These are phyloP conservation scores for Pollenia angustigena DNA, from an alignment of 2,888 invertebrate genomes.

Conservation along the genomic window DNA sequence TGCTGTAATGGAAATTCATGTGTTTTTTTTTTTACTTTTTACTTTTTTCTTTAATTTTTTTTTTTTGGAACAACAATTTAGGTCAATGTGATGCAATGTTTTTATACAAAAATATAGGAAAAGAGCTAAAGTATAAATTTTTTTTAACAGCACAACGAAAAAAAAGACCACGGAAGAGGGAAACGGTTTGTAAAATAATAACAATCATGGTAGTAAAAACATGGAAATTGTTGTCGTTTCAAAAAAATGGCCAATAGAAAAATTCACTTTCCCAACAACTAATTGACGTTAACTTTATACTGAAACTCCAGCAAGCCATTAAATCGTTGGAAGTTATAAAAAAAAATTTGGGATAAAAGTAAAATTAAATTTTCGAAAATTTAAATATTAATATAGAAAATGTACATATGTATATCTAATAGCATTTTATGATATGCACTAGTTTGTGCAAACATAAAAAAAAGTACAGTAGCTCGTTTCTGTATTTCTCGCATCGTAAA, in stretches of 20 bases:
- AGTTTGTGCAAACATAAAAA: no score
- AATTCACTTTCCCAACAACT: not conserved
- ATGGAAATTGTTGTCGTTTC: constrained; percentile 3
- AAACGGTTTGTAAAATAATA: constrained; percentile 28
- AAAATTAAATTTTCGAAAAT: no score
- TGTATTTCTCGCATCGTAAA: no score
- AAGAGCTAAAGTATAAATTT: not conserved
- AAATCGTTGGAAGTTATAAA: constrained; percentile 7
- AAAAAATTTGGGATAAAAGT: not conserved
- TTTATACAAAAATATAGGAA: constrained; percentile 1
- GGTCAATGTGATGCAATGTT: constrained; percentile 76
- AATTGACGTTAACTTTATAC: constrained; percentile 28
- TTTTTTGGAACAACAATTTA: constrained; percentile 54
- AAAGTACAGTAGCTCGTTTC: no score
- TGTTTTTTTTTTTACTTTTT: constrained; percentile 50
- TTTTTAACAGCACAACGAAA: not conserved
- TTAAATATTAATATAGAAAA: no score
- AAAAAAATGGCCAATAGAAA: constrained; percentile 9
- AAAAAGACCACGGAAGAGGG: not conserved
- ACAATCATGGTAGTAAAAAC: not conserved
- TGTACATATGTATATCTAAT: no score
- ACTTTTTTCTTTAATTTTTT: constrained; percentile 46
- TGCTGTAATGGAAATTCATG: constrained; percentile 59
- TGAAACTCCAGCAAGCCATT: not conserved
- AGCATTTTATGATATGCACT: no score